Conservation (phyloP, 2,797 vertebrate species). For the Amniataba percoides region DNA sequence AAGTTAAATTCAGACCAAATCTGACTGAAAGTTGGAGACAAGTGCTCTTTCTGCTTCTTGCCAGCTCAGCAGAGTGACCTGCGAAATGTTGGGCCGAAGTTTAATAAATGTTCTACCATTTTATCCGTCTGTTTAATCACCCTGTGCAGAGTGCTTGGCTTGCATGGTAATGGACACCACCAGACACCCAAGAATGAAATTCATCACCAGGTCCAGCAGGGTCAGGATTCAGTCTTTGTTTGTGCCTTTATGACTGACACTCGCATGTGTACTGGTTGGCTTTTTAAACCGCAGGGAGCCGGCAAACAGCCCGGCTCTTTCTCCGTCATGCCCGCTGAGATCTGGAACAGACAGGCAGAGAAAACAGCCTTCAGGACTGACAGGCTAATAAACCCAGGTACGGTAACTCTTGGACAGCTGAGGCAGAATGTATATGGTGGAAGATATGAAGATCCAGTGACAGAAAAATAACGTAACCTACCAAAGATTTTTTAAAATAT, state of each 20-base stretch:
- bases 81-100: too few relatives aligned
- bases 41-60: too few relatives aligned
- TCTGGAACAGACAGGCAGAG: slow-evolving; percentile 22
- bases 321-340: slow-evolving; percentile 40
- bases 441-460: neutral
- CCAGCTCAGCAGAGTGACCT: too few relatives aligned
- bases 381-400: slow-evolving; percentile 51
- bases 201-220: neutral
- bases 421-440: neutral
- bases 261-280: slow-evolving; percentile 76
- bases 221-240: slow-evolving; percentile 69
- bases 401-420: slow-evolving; percentile 50
- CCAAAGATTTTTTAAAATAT: neutral
- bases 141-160: too few relatives aligned
- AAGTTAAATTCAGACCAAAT: neutral
- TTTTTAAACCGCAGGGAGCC: slow-evolving; percentile 32
- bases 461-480: neutral
- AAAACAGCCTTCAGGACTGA: slow-evolving; percentile 13
- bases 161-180: too few relatives aligned
- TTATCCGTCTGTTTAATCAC: too few relatives aligned
- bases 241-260: slow-evolving; percentile 79
- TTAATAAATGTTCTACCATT: too few relatives aligned
- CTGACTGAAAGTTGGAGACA: neutral
- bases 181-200: slow-evolving; percentile 20
- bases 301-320: slow-evolving; percentile 32